Percentiles rank a stretch among this genome's conserved stretches.
Evolutionary conservation across 23 tunicate genomes (phyloP).

Genomic region (Ciona savignyi): DNA sequence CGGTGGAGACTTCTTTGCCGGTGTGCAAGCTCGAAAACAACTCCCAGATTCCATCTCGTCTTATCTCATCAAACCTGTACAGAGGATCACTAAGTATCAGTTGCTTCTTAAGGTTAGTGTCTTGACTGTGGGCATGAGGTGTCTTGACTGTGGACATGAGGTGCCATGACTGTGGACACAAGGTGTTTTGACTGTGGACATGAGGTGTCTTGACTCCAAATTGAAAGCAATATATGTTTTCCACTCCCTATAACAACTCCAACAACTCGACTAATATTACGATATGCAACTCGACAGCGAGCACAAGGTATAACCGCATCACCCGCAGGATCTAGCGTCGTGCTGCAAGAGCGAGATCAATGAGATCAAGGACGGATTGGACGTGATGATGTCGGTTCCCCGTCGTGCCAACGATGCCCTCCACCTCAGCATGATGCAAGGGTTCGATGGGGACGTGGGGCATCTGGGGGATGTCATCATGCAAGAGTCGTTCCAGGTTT

Average conservation of each 20-base stretch:
- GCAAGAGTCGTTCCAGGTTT: slow-evolving; percentile 85
- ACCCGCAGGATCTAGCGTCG: slow-evolving; percentile 64
- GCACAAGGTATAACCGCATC: background rate
- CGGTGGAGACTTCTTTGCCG: slow-evolving; percentile 76
- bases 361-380: slow-evolving; percentile 92
- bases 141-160: no score
- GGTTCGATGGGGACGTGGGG: slow-evolving; percentile 60
- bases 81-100: slow-evolving; percentile 91
- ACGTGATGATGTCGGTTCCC: slow-evolving; percentile 90
- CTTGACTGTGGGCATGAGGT: slow-evolving; percentile 19
- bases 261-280: no score
- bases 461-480: slow-evolving; percentile 63
- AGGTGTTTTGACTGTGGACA: no score
- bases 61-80: slow-evolving; percentile 88
- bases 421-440: slow-evolving; percentile 73
- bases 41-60: slow-evolving; percentile 62
- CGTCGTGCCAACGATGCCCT: slow-evolving; percentile 86
- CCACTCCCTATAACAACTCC: no score
- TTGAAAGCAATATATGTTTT: no score
- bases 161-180: no score
- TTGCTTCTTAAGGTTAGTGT: slow-evolving; percentile 61
- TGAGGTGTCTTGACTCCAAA: no score
- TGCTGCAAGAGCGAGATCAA: slow-evolving; percentile 70
- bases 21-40: slow-evolving; percentile 45
- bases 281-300: no score